Percentiles rank a stretch among this genome's conserved stretches.
Conservation (phyloP, 1,140 invertebrate species). For the Copidosoma floridanum region DNA sequence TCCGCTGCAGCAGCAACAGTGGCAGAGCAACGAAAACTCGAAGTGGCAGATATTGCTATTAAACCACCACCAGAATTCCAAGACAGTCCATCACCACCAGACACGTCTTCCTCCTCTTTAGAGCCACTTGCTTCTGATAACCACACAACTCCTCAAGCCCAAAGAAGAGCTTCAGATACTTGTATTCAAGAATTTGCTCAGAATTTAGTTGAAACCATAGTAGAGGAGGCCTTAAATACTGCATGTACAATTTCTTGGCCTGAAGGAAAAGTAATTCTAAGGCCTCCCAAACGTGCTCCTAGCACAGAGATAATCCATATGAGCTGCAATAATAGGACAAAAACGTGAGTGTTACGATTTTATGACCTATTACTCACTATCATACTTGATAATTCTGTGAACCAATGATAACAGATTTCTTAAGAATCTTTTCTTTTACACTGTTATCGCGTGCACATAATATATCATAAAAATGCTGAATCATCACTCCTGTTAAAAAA, state of each 20-base stretch:
- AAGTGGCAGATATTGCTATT: conserved; percentile 61
- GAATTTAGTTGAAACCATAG: conserved; percentile 42
- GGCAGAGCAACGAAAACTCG: conserved; percentile 28
- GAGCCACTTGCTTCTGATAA: conserved; percentile 37
- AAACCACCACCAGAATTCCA: conserved; percentile 80
- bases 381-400: no score
- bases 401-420: no score
- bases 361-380: no score
- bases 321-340: conserved; percentile 14
- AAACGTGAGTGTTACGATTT: conserved; percentile 7
- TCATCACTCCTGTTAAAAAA: no score
- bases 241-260: conserved; percentile 53
- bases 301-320: conserved; percentile 14
- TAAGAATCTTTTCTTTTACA: no score
- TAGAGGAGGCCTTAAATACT: conserved; percentile 49
- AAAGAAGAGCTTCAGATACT: conserved; percentile 28
- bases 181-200: conserved; percentile 48
- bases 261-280: conserved; percentile 43
- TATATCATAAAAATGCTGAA: no score
- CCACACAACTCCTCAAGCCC: conserved; percentile 11
- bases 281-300: conserved; percentile 21
- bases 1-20: conserved; percentile 48
- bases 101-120: conserved; percentile 44
- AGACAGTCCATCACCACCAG: conserved; percentile 58
- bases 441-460: no score